Conservation (phyloP, 2,888 invertebrate genomes). For the Pyrgus malvae region DNA sequence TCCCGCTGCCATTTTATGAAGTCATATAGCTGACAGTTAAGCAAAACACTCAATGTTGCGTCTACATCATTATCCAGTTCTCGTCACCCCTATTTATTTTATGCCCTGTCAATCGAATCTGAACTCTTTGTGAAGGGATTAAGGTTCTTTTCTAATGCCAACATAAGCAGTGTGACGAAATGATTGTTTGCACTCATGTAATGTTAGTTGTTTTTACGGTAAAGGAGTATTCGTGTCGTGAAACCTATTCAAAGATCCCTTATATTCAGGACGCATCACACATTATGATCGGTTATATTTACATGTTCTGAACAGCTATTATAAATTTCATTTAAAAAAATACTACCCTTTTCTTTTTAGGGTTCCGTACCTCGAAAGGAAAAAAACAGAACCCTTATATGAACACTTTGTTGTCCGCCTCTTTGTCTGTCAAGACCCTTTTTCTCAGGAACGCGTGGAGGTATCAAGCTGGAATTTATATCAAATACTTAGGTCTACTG, state of each 20-base stretch:
- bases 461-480: no score
- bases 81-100: constrained; percentile 43
- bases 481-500: no score
- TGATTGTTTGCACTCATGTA: constrained; percentile 47
- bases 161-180: constrained; percentile 15
- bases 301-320: no score
- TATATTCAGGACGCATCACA: neutral
- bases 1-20: constrained; percentile 34
- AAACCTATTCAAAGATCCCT: constrained; percentile 26
- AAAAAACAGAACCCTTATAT: no score
- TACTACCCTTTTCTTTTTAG: no score
- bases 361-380: no score
- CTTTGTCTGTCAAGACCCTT: no score
- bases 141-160: constrained; percentile 4
- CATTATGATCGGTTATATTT: neutral
- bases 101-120: constrained; percentile 5
- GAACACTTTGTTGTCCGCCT: no score
- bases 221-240: constrained; percentile 46
- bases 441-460: no score
- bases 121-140: constrained; percentile 15
- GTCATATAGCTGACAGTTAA: constrained; percentile 41
- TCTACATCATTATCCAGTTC: constrained; percentile 58
- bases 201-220: constrained; percentile 54
- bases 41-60: constrained; percentile 49
- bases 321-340: no score